These are phyloP conservation scores for Leptestheria dahalacensis DNA, from an alignment of 1,140 invertebrate genomes.

Conservation along the genomic window DNA sequence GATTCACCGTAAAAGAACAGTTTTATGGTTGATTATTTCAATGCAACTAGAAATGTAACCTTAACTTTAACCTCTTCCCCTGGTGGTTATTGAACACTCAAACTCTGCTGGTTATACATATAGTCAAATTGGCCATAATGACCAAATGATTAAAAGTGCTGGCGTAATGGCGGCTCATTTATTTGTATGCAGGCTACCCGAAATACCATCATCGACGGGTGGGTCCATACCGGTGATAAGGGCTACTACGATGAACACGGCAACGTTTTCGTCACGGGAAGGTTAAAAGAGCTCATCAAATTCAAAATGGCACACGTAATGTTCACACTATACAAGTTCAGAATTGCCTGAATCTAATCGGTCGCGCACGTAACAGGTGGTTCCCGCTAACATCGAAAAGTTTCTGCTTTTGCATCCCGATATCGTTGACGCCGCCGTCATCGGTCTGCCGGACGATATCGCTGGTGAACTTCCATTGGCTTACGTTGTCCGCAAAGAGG, in stretches of 20 bases:
- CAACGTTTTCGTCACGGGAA: conserved; percentile 19
- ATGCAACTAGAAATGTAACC: no score
- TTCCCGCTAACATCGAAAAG: conserved; percentile 35
- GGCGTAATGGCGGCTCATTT: no score
- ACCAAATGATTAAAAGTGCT: no score
- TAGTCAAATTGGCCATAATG: no score
- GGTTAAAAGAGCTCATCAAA: conserved; percentile 21
- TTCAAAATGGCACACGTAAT: conserved; percentile 16
- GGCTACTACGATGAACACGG: conserved; percentile 23
- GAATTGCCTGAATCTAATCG: not conserved
- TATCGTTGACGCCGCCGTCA: conserved; percentile 43
- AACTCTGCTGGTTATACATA: no score
- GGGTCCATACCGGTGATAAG: conserved; percentile 34
- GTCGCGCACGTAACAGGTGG: conserved; percentile 25
- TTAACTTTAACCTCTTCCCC: no score
- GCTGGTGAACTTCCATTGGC: conserved; percentile 59
- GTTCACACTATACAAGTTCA: no score
- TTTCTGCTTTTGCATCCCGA: conserved; percentile 30
- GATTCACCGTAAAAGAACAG: no score
- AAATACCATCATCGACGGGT: conserved; percentile 24
- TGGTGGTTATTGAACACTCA: no score
- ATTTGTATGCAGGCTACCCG: conserved; percentile 7
- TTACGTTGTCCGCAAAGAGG: conserved; percentile 49
- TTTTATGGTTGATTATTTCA: no score
- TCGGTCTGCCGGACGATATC: conserved; percentile 54